phyloP scores from a whole-genome alignment of 1,140 invertebrate species.

The Saccostrea echinata region DNA sequence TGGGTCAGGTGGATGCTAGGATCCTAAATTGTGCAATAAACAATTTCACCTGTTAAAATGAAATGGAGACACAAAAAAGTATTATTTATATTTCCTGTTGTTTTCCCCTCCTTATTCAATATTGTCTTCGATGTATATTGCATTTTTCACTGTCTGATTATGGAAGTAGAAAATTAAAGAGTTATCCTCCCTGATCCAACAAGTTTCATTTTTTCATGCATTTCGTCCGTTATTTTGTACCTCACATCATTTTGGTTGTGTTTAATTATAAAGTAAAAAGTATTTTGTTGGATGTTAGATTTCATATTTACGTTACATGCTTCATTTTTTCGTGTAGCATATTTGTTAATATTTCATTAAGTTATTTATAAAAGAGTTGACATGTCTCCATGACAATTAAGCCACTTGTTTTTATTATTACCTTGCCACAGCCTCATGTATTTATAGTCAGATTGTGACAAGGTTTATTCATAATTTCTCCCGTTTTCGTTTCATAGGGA shows the following conservation, averaged over 20 bases:
- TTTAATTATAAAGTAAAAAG: slow-evolving; percentile 9
- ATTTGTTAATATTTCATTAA: slow-evolving; percentile 40
- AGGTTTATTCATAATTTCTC: neutral
- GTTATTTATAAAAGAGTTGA: slow-evolving; percentile 19
- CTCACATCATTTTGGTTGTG: slow-evolving; percentile 34
- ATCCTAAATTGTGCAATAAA: slow-evolving; percentile 7
- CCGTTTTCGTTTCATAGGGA: slow-evolving; percentile 25
- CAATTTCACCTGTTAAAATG: neutral
- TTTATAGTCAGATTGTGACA: slow-evolving; percentile 2
- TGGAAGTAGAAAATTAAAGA: neutral
- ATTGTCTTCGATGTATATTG: neutral
- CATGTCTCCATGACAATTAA: slow-evolving; percentile 15
- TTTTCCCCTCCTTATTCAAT: neutral
- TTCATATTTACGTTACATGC: slow-evolving; percentile 27
- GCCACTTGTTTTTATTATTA: neutral
- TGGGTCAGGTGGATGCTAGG: slow-evolving; percentile 18
- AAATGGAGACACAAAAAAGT: neutral
- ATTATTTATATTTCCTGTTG: slow-evolving; percentile 10
- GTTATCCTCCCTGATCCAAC: slow-evolving; percentile 33
- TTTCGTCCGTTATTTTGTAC: slow-evolving; percentile 28
- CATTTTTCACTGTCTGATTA: neutral
- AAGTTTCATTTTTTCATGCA: slow-evolving; percentile 13
- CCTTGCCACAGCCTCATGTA: slow-evolving; percentile 16
- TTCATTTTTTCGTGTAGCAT: slow-evolving; percentile 26
- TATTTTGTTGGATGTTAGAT: slow-evolving; percentile 36